Evolutionary conservation across 2,888 invertebrate genomes (phyloP).

Genomic region (Torymus auratus): DNA sequence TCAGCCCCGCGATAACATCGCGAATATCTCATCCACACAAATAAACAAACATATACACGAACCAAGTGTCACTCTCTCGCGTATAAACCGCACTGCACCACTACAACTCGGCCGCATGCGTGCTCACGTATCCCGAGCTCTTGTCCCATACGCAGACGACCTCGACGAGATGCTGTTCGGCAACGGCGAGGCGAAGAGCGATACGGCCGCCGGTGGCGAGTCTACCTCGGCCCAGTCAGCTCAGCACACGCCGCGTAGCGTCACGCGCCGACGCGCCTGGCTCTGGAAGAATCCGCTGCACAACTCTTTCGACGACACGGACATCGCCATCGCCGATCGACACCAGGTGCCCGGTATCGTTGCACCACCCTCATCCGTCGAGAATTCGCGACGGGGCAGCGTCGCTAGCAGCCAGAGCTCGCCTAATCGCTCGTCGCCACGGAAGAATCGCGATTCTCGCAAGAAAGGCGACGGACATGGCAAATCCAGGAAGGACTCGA

Average conservation of each 20-base stretch:
- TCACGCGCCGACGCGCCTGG: conserved; percentile 69
- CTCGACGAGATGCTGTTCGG: conserved; percentile 75
- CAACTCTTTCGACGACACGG: conserved; percentile 69
- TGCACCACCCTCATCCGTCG: conserved; percentile 65
- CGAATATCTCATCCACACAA: no score
- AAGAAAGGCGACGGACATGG: conserved; percentile 18
- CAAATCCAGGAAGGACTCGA: conserved; percentile 31
- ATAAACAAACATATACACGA: no score
- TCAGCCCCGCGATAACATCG: no score
- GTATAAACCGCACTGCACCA: neutral
- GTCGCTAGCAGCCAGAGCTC: conserved; percentile 70
- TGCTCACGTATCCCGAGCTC: neutral
- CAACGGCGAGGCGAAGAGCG: conserved; percentile 65
- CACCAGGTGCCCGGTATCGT: conserved; percentile 60
- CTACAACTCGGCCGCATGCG: neutral
- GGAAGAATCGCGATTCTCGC: conserved; percentile 62
- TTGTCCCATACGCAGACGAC: conserved; percentile 70
- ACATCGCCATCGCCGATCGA: conserved; percentile 60
- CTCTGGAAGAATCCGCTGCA: conserved; percentile 70
- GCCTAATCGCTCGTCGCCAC: conserved; percentile 70
- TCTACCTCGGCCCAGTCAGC: neutral
- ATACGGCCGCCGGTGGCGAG: conserved; percentile 58
- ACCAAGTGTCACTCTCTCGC: no score
- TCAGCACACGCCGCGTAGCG: conserved; percentile 46
- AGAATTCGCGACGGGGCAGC: conserved; percentile 71